phyloP scores from a whole-genome alignment of 2,113 vertebrate genomes.

The Anseranas semipalmata region DNA sequence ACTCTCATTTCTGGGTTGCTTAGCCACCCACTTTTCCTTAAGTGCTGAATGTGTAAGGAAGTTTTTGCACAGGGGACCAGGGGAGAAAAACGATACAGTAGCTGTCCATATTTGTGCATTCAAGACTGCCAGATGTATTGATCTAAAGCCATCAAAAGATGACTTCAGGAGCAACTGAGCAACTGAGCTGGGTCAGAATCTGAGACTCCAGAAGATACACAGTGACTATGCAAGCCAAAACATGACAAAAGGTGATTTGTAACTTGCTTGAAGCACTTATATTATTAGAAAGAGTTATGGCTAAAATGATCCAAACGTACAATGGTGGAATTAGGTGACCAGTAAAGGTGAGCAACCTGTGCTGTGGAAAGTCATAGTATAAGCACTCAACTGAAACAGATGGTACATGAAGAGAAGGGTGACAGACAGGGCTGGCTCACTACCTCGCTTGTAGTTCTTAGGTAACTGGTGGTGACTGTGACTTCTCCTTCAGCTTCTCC shows the following conservation, averaged over 20 bases:
- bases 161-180: no score
- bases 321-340: not conserved
- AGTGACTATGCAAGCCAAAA: not conserved
- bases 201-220: not conserved
- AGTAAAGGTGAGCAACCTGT: not conserved
- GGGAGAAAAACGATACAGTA: not conserved
- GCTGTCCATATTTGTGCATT: not conserved
- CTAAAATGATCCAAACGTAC: not conserved
- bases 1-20: not conserved
- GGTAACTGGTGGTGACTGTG: not conserved
- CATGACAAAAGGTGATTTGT: not conserved
- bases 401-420: not conserved
- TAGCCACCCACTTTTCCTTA: not conserved
- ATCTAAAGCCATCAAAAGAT: not conserved
- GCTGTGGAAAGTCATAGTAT: not conserved
- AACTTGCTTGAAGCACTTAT: not conserved
- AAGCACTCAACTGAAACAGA: not conserved
- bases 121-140: not conserved
- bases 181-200: not conserved
- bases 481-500: not conserved
- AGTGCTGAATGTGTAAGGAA: not conserved
- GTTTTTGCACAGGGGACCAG: not conserved
- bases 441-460: rapidly evolving
- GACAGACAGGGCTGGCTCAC: not conserved
- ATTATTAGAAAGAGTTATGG: not conserved